Percentiles rank a stretch among this genome's conserved stretches.
Conservation (phyloP, 2,797 vertebrate genomes). For the Manis crassicaudata region DNA sequence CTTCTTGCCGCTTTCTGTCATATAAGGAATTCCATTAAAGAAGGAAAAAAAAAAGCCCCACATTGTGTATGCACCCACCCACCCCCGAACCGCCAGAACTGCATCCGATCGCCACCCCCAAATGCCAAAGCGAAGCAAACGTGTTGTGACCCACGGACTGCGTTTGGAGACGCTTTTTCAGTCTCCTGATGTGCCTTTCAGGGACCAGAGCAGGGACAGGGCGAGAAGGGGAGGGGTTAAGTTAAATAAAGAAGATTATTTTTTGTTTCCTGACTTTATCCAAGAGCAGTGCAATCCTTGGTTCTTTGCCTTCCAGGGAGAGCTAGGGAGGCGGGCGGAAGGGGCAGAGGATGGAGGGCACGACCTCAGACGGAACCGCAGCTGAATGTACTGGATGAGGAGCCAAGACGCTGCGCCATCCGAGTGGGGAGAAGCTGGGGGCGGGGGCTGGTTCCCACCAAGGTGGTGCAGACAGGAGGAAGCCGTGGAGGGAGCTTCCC, state of each 20-base stretch:
- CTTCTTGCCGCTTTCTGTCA: constrained; percentile 86
- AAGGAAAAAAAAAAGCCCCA: constrained; percentile 83
- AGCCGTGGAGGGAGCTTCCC: not conserved
- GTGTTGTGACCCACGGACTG: constrained; percentile 82
- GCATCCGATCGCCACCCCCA: constrained; percentile 59
- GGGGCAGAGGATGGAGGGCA: not conserved
- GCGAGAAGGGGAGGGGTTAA: constrained; percentile 84
- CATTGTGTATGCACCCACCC: constrained; percentile 86
- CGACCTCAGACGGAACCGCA: not conserved
- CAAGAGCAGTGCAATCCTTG: constrained; percentile 86
- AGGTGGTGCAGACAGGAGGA: not conserved
- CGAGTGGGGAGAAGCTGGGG: not conserved
- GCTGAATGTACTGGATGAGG: constrained; percentile 63
- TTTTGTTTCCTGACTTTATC: constrained; percentile 86
- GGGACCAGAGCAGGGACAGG: constrained; percentile 82
- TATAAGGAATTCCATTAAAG: constrained; percentile 89
- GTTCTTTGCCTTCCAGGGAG: constrained; percentile 86
- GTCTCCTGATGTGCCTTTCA: constrained; percentile 87
- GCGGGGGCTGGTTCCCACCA: not conserved
- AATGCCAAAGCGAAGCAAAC: constrained; percentile 90
- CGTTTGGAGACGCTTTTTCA: constrained; percentile 80
- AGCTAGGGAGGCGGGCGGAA: constrained; percentile 74
- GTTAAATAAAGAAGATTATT: constrained; percentile 89
- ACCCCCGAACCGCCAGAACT: constrained; percentile 8
- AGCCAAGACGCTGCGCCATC: not conserved